phyloP scores from a whole-genome alignment of 2,888 invertebrate species.

The Ptycholaimellus sp. region DNA sequence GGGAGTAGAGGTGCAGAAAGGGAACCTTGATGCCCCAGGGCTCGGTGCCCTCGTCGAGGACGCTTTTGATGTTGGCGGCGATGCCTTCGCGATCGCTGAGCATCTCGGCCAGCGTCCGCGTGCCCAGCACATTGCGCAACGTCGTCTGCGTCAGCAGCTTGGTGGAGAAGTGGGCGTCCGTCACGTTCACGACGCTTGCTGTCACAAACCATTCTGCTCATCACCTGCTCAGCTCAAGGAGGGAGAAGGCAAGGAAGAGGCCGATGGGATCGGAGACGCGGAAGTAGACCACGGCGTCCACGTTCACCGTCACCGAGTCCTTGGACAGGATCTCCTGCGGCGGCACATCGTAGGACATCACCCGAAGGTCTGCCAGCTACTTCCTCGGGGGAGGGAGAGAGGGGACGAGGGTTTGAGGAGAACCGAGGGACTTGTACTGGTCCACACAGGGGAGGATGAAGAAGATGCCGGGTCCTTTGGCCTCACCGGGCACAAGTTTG shows the following conservation, averaged over 20 bases:
- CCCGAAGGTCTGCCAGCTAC: too few species aligned
- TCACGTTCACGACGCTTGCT: slow-evolving; percentile 18
- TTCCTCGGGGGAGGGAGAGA: too few species aligned
- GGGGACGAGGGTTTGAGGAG: too few species aligned
- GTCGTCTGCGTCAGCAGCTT: slow-evolving; percentile 24
- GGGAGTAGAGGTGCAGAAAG: too few species aligned
- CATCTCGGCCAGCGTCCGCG: slow-evolving; percentile 22
- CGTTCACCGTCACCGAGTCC: slow-evolving; percentile 26
- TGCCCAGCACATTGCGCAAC: slow-evolving; percentile 19
- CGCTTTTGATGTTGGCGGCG: slow-evolving; percentile 18
- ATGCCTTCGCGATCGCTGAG: slow-evolving; percentile 25
- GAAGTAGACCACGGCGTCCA: slow-evolving; percentile 16
- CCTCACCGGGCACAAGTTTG: slow-evolving; percentile 8
- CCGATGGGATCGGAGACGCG: too few species aligned
- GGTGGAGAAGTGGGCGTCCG: slow-evolving; percentile 24
- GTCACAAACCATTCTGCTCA: slow-evolving; percentile 12
- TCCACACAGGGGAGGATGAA: slow-evolving; percentile 21
- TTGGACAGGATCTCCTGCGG: slow-evolving; percentile 27
- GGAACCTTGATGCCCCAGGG: too few species aligned
- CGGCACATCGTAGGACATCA: slow-evolving; percentile 30
- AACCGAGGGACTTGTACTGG: slow-evolving; percentile 11
- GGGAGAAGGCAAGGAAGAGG: too few species aligned
- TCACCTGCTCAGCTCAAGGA: not conserved
- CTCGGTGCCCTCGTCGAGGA: slow-evolving; percentile 20
- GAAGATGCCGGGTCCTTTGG: slow-evolving; percentile 20